Evolutionary conservation across 2,888 invertebrate genomes (phyloP), one percentile per base, ranked within the genome.

Genomic region (Nysson spinosus): DNA sequence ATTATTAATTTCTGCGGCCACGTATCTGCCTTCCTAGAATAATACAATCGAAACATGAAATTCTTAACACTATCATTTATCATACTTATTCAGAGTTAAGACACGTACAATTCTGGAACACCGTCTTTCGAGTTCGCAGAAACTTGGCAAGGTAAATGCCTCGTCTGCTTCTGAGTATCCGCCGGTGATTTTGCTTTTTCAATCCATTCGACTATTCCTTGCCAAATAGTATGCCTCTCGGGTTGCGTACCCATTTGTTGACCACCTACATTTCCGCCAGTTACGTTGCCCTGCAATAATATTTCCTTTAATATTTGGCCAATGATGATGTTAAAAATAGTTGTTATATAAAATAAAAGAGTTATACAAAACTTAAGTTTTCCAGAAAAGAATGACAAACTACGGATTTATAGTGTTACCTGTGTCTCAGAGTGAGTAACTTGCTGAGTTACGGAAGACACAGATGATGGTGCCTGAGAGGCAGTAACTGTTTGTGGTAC

Each of bases 1-100:
- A 98, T 97, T 43, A 96, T 91, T 28, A 98, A 87, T 83, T 96
- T 96, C 73, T 91, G 91, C 0, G 98, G 97, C 98, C 98, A 98
- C 22, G 95, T 94, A 81, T 96, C 95, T 1, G 96, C 96, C 88
- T 96, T 96, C 57, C 92, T 92, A 78, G n/a, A n/a, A n/a, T 54
- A 83, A 81, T 34, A 6, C 2, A 24, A n/a, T n/a, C n/a, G 34
- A 49, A 12, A 30, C 11, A 30, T 30, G 11, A 30, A 30, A n/a
- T n/a, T n/a, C n/a, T n/a, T n/a, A n/a, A n/a, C n/a, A n/a, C n/a
- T n/a, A n/a, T n/a, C n/a, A n/a, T n/a, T n/a, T n/a, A n/a, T n/a
- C n/a, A n/a, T n/a, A 2, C 20, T 46, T 32, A 39, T 22, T 30
- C 12, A 34, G 19, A 2, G 39, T 32, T 16, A 40, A 3, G 5